Conservation (phyloP, 2,113 vertebrate species). For the Sterna hirundo region DNA sequence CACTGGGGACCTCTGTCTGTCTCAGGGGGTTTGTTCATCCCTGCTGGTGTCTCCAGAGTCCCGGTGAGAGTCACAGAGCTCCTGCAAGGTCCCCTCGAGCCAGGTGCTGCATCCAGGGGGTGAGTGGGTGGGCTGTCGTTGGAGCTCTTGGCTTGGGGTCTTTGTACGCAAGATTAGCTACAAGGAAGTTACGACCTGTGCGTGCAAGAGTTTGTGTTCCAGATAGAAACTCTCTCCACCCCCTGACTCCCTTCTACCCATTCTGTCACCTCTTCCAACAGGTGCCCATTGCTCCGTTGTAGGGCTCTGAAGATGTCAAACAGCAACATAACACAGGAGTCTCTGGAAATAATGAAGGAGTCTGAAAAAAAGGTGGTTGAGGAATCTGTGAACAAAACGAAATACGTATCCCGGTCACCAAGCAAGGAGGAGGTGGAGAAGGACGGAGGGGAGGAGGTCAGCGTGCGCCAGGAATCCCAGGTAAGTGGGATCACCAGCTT, state of each 20-base stretch:
- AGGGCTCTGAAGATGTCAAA: constrained; percentile 80
- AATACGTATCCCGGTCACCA: constrained; percentile 74
- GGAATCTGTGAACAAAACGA: constrained; percentile 82
- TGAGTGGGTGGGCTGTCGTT: background rate
- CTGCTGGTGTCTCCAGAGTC: background rate
- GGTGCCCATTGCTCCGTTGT: constrained; percentile 44
- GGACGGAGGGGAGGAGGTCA: constrained; percentile 72
- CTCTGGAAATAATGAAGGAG: constrained; percentile 86
- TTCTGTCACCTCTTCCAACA: background rate
- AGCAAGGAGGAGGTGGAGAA: constrained; percentile 83
- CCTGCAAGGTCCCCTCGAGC: background rate
- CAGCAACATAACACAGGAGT: constrained; percentile 80
- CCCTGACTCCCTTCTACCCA: background rate
- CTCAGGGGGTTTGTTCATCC: background rate
- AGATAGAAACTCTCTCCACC: background rate
- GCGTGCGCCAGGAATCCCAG: constrained; percentile 78
- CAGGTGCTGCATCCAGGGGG: background rate
- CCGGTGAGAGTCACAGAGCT: background rate
- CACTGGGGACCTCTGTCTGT: background rate
- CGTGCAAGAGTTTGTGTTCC: background rate
- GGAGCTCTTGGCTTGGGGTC: background rate
- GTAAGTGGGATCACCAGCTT: constrained; percentile 15
- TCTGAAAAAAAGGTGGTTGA: constrained; percentile 82
- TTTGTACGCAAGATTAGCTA: background rate
- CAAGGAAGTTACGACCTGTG: accelerated